phyloP scores from a whole-genome alignment of 2,888 invertebrate species.

The Cephus sareptanus region DNA sequence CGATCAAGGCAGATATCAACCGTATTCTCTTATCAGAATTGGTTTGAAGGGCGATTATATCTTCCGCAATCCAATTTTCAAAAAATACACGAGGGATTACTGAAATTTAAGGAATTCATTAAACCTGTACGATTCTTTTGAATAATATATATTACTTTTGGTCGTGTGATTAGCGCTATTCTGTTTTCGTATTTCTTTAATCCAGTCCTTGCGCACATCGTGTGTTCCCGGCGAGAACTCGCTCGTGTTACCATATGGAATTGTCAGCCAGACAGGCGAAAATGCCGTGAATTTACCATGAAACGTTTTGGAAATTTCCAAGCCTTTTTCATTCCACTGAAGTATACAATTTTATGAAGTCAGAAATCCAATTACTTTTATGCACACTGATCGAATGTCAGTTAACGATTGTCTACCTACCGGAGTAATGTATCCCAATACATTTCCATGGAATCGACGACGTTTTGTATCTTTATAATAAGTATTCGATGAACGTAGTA shows the following conservation, averaged over 20 bases:
- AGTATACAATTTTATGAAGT: conserved; percentile 15
- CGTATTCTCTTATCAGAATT: conserved; percentile 76
- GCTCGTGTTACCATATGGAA: conserved; percentile 73
- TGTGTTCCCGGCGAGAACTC: conserved; percentile 78
- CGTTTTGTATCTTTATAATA: conserved; percentile 78
- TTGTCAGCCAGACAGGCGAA: conserved; percentile 95
- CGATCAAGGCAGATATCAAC: conserved; percentile 76
- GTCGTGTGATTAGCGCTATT: conserved; percentile 69
- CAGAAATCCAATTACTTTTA: neutral
- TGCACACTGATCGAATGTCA: neutral
- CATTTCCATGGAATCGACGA: conserved; percentile 78
- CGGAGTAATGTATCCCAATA: conserved; percentile 92
- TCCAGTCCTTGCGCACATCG: conserved; percentile 88
- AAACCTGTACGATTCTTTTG: neutral
- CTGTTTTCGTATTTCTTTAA: conserved; percentile 75
- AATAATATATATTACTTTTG: conserved; percentile 68
- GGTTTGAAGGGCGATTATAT: conserved; percentile 78
- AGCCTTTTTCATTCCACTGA: conserved; percentile 96
- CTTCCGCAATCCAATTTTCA: conserved; percentile 85
- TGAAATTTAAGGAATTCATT: conserved; percentile 61
- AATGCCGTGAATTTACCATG: conserved; percentile 89
- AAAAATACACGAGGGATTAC: conserved; percentile 92
- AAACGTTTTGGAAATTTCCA: conserved; percentile 91
- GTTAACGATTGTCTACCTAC: conserved; percentile 69
- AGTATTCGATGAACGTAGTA: conserved; percentile 79